Percentiles rank a stretch among this genome's conserved stretches.
Evolutionary conservation across 2,113 vertebrate species (phyloP).

Genomic region (Planiliza haematocheilus): DNA sequence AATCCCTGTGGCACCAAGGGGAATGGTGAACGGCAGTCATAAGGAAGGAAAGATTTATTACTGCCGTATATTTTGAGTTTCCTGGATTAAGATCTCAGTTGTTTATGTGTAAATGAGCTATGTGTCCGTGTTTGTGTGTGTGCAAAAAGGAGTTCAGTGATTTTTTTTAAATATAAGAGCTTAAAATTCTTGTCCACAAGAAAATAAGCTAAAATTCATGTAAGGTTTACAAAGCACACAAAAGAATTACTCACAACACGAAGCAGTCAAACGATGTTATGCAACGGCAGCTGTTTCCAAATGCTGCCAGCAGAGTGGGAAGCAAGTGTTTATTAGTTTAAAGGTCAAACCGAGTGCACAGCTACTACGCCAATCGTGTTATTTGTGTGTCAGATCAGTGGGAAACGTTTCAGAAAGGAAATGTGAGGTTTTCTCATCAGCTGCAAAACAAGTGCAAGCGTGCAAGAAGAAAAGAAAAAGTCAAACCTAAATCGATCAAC

Average conservation of each 20-base stretch:
- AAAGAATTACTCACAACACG: slow-evolving; percentile 15
- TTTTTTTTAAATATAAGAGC: not conserved
- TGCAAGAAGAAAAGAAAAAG: not conserved
- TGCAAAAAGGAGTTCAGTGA: not conserved
- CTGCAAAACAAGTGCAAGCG: not conserved
- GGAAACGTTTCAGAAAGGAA: slow-evolving; percentile 44
- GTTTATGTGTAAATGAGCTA: no score
- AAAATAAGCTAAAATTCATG: not conserved
- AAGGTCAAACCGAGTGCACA: slow-evolving; percentile 58
- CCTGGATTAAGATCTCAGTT: not conserved
- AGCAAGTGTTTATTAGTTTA: slow-evolving; percentile 45
- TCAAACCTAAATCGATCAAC: slow-evolving; percentile 9
- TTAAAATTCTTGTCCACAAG: not conserved
- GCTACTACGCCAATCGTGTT: slow-evolving; percentile 50
- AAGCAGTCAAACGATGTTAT: slow-evolving; percentile 32
- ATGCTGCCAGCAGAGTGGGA: slow-evolving; percentile 29
- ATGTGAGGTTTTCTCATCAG: slow-evolving; percentile 10
- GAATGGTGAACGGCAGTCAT: not conserved
- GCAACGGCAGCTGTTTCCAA: slow-evolving; percentile 20
- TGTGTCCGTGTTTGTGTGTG: no score
- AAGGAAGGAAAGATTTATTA: not conserved
- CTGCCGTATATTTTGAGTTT: not conserved
- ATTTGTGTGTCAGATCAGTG: slow-evolving; percentile 54
- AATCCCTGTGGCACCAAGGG: not conserved
- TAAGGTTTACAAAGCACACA: slow-evolving; percentile 2